Evolutionary conservation across 2,797 vertebrate genomes (phyloP).

Genomic region (Podargus strigoides): DNA sequence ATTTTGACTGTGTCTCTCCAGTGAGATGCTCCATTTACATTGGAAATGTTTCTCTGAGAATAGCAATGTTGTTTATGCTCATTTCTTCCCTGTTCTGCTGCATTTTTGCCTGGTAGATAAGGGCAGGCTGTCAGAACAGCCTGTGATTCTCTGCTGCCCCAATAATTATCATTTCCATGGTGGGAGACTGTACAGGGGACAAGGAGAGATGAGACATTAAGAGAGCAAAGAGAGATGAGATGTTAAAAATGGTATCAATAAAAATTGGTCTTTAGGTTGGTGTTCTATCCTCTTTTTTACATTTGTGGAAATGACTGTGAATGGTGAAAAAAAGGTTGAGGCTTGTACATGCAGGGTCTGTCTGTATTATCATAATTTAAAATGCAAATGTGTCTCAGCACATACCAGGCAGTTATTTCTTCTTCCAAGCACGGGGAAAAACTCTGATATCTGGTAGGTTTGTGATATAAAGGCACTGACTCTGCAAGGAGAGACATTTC

Average conservation of each 20-base stretch:
- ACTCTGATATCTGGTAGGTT: background rate
- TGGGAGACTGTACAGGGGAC: background rate
- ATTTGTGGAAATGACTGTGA: background rate
- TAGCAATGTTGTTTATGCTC: background rate
- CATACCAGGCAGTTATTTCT: background rate
- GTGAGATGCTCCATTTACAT: slow-evolving; percentile 25
- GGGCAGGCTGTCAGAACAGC: background rate
- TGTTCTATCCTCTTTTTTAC: background rate
- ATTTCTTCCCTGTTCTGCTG: background rate
- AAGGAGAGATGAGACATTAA: background rate
- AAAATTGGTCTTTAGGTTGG: background rate
- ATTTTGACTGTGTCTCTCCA: background rate
- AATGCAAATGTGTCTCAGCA: background rate
- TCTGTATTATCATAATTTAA: background rate
- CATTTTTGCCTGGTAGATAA: background rate
- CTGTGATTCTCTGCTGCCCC: background rate
- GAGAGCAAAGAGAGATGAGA: background rate
- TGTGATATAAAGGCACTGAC: background rate
- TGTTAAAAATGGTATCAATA: background rate
- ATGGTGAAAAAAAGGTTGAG: background rate
- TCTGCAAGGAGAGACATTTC: background rate
- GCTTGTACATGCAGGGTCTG: background rate
- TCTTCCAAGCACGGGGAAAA: background rate
- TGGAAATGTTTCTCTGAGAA: slow-evolving; percentile 2
- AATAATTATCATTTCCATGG: background rate